phyloP scores from a whole-genome alignment of 2,888 invertebrate species.

The Ophion ventricosus region DNA sequence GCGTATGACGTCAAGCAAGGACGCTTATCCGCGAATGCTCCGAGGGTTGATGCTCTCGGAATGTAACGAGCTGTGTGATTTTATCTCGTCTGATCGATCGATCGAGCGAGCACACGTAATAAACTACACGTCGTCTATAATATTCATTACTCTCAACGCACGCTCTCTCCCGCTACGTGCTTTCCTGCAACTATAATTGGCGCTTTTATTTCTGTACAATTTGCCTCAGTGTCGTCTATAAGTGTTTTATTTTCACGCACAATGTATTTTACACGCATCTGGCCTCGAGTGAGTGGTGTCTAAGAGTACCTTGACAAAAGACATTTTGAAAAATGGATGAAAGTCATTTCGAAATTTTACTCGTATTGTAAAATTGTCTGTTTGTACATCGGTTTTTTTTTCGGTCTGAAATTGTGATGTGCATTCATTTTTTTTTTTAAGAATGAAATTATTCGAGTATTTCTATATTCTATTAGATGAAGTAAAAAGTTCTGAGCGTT shows the following conservation, averaged over 20 bases:
- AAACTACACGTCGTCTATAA: slow-evolving; percentile 15
- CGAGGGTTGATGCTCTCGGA: slow-evolving; percentile 46
- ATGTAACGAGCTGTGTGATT: slow-evolving; percentile 56
- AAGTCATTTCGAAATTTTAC: background rate
- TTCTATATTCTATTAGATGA: too few species aligned
- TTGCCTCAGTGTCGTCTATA: slow-evolving; percentile 1
- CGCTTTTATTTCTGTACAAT: slow-evolving; percentile 4
- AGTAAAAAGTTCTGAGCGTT: too few species aligned
- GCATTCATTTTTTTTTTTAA: too few species aligned
- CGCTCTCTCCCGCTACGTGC: background rate
- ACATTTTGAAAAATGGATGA: background rate
- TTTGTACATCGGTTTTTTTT: too few species aligned
- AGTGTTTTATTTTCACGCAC: background rate
- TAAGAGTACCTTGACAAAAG: background rate
- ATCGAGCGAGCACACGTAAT: slow-evolving; percentile 23
- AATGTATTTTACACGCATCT: background rate
- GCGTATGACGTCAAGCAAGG: slow-evolving; percentile 52
- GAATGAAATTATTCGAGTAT: too few species aligned
- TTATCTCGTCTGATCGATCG: slow-evolving; percentile 60
- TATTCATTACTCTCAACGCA: slow-evolving; percentile 46
- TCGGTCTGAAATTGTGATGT: too few species aligned
- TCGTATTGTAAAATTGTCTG: too few species aligned
- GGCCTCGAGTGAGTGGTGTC: background rate
- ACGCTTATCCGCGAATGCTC: background rate
- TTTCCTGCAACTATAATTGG: slow-evolving; percentile 55